phyloP scores from a whole-genome alignment of 2,113 vertebrate species.

The Arvicanthis niloticus region DNA sequence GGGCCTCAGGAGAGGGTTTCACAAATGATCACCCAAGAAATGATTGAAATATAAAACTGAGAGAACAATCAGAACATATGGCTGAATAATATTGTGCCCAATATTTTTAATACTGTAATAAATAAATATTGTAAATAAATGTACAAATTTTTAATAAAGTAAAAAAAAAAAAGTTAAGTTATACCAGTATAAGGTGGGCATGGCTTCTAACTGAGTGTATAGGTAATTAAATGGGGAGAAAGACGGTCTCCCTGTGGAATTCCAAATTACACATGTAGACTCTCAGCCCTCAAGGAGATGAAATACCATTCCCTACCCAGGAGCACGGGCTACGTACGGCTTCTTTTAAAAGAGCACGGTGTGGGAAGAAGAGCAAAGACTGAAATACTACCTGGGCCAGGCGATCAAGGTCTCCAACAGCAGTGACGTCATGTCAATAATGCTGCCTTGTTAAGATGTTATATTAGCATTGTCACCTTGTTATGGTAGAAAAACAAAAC shows the following conservation, averaged over 20 bases:
- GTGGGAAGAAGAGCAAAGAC: background rate
- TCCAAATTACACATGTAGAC: background rate
- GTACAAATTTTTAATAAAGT: background rate
- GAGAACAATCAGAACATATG: background rate
- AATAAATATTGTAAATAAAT: too few relatives aligned
- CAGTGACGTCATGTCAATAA: fast-evolving
- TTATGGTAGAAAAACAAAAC: background rate
- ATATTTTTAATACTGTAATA: background rate
- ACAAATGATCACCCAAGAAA: background rate
- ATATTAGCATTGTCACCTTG: background rate
- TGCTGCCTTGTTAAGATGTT: background rate
- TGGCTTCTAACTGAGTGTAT: background rate
- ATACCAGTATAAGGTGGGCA: background rate
- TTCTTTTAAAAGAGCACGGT: background rate
- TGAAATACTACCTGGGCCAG: background rate
- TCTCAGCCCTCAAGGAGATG: background rate
- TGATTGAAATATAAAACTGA: background rate
- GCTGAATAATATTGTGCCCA: background rate
- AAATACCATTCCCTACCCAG: background rate
- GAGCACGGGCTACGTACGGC: fast-evolving
- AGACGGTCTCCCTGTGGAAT: background rate
- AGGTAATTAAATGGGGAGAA: background rate
- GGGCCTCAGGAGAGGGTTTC: background rate
- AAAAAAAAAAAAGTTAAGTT: background rate
- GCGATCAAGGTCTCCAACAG: too few relatives aligned